These are phyloP conservation scores for Vulpes ferrilata DNA, from an alignment of 2,113 vertebrate species.

Conservation along the genomic window DNA sequence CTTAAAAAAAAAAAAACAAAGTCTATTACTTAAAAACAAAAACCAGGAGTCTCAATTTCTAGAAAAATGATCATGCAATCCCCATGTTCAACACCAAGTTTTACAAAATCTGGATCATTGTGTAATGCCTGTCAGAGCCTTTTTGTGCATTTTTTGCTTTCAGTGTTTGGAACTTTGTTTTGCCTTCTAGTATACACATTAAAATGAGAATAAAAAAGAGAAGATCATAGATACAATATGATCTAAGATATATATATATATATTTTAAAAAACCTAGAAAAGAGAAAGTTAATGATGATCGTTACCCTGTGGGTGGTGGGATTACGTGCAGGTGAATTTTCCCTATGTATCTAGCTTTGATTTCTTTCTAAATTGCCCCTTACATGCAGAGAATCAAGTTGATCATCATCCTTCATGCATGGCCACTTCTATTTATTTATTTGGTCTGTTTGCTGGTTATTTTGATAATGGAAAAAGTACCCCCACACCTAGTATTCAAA, in stretches of 20 bases:
- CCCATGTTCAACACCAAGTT: background rate
- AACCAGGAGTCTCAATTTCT: background rate
- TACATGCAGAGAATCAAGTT: background rate
- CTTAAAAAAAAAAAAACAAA: background rate
- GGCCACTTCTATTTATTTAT: conserved; percentile 12
- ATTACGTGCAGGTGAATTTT: background rate
- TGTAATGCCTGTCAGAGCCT: background rate
- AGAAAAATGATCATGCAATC: background rate
- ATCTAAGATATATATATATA: background rate
- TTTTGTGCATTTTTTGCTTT: background rate
- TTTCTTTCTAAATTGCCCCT: background rate
- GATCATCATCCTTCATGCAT: background rate
- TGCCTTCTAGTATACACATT: background rate
- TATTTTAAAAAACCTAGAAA: background rate
- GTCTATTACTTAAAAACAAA: background rate
- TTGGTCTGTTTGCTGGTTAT: conserved; percentile 12
- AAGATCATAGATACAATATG: background rate
- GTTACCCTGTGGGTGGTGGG: background rate
- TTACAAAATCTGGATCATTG: background rate
- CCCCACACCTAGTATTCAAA: background rate
- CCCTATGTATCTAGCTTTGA: background rate
- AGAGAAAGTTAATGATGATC: background rate
- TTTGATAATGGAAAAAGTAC: conserved; percentile 34
- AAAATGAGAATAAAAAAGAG: background rate
- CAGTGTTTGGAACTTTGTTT: background rate